phyloP scores from a whole-genome alignment of 2,888 invertebrate genomes.

The Amiota mariae region DNA sequence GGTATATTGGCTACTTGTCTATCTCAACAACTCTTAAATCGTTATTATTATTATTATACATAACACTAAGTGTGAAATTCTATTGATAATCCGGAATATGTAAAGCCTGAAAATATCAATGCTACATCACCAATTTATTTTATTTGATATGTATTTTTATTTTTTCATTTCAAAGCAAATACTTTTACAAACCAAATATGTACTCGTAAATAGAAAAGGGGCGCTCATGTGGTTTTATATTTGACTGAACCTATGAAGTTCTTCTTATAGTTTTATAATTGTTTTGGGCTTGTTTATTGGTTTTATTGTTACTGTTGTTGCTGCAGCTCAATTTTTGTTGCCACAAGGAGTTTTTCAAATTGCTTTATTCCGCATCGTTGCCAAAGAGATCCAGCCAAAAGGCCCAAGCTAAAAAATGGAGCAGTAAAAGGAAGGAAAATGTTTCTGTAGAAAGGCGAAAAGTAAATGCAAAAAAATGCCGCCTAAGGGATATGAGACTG shows the following conservation, averaged over 20 bases:
- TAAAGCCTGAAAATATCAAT: no score
- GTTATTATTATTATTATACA: no score
- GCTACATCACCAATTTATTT: no score
- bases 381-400: constrained; percentile 47
- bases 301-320: constrained; percentile 2
- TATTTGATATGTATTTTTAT: no score
- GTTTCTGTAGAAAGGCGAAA: neutral
- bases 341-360: neutral
- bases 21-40: no score
- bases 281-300: constrained; percentile 25
- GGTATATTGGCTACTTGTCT: no score
- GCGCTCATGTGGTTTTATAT: neutral
- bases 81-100: no score
- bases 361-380: constrained; percentile 35
- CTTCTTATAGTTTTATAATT: constrained; percentile 23
- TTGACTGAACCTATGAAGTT: neutral
- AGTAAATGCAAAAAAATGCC: constrained; percentile 1
- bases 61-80: no score
- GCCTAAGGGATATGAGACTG: neutral
- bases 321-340: neutral
- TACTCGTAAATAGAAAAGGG: no score
- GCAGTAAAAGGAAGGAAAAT: neutral
- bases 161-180: no score
- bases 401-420: constrained; percentile 31
- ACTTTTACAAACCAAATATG: neutral